Base-by-base conservation (phyloP, 2,113 vertebrate genomes). In the Laterallus jamaicensis region DNA sequence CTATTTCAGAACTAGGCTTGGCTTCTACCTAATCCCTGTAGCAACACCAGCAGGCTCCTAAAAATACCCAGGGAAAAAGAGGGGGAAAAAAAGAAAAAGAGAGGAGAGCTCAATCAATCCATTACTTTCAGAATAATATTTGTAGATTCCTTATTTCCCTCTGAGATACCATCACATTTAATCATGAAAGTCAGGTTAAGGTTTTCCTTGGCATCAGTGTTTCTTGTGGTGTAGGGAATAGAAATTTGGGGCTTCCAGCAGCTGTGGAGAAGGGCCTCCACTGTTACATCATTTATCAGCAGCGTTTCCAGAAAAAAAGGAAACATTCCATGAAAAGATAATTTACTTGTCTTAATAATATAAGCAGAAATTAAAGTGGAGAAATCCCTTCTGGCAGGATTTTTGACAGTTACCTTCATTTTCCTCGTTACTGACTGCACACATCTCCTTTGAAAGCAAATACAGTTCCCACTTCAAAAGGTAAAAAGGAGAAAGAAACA, bases 271-370 rank as follows among this genome's bases (percentile, higher is more conserved):
- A 94, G 81, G 76, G 85, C 70, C 76, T 90, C 12, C 15, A 89
- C 91, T 94, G 95, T 97, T 82, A 93, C 56, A 82, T 95, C 84
- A 96, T 89, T 91, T 86, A 96, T 86, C 93, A 96, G 67, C 35
- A 92, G 69, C 50, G 62, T 50, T 96, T 88, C 95, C 90, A 73
- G 71, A 92, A 91, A 95, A 80, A 90, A 93, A 67, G 91, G 94
- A 97, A 98, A 92, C 71, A 96, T 96, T 97, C 90, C 95, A 96
- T 95, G 89, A 95, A 97, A 97, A 97, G 95, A 96, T 87, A 97
- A 98, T 96, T 97, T 96, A 93, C 86, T 89, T 92, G 84, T 96
- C 94, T 97, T 93, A 96, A 94, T 97, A 97, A 96, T 54, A 58
- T 94, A 95, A 97, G 93, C 75, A 95, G 69, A 92, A 97, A 95